A percentile compares a stretch with the other conserved stretches of the same genome.
phyloP scores from a whole-genome alignment of 2,113 vertebrate genomes.

The Romanogobio albipinnatus region DNA sequence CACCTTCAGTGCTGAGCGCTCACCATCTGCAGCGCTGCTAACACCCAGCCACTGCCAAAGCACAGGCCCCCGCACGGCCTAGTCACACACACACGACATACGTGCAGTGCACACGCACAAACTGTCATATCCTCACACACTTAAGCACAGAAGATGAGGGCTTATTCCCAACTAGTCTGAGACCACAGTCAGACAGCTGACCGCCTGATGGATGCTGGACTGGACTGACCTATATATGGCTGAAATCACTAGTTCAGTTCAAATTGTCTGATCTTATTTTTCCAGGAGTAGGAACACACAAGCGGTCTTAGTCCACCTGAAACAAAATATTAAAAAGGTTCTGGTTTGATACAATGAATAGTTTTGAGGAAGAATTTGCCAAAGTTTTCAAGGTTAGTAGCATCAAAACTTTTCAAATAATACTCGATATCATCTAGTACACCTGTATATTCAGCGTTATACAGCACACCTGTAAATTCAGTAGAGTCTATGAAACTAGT shows the following conservation, averaged over 20 bases:
- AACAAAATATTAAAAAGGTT: not conserved
- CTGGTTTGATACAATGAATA: not conserved
- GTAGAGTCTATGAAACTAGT: not conserved
- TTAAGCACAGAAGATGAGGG: not conserved
- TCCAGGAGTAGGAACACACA: not conserved
- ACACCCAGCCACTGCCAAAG: conserved; percentile 54
- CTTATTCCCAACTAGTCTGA: not conserved
- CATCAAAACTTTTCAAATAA: not conserved
- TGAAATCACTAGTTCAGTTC: not conserved
- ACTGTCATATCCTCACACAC: conserved; percentile 61
- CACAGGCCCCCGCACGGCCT: conserved; percentile 55
- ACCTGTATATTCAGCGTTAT: not conserved
- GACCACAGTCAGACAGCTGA: not conserved
- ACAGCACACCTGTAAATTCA: not conserved
- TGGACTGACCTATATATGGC: too few relatives aligned
- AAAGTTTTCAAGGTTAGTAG: not conserved
- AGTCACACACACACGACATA: conserved; percentile 59
- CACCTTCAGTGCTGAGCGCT: conserved; percentile 65
- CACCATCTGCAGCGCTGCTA: conserved; percentile 72
- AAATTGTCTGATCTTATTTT: not conserved
- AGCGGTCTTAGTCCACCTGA: not conserved
- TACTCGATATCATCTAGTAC: not conserved
- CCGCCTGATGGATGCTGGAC: not conserved
- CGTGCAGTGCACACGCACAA: conserved; percentile 46
- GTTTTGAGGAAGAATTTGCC: not conserved